Evolutionary conservation across 2,113 vertebrate species (phyloP).

Genomic region (Thamnophis sirtalis): DNA sequence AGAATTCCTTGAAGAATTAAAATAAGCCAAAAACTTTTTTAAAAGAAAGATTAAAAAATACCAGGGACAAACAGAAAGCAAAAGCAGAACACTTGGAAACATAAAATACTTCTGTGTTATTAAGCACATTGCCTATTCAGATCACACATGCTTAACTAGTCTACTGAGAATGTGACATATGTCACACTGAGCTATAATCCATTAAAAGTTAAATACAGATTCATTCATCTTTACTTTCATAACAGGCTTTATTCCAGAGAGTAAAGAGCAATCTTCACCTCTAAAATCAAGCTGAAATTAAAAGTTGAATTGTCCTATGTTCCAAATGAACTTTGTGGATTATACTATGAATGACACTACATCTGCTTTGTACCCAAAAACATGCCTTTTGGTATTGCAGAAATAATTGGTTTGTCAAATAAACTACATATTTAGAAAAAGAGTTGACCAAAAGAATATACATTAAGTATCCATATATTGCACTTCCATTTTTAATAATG

Average conservation of each 20-base stretch:
- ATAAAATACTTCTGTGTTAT: background rate
- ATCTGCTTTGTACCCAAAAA: constrained; percentile 49
- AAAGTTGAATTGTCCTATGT: background rate
- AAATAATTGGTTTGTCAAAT: background rate
- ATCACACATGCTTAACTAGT: background rate
- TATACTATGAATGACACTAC: constrained; percentile 24
- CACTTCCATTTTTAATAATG: constrained; percentile 32
- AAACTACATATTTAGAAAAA: background rate
- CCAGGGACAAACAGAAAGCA: background rate
- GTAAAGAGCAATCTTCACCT: background rate
- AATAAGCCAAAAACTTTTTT: background rate
- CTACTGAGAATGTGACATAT: background rate
- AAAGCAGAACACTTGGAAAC: background rate
- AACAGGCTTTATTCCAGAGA: background rate
- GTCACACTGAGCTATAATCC: constrained; percentile 1
- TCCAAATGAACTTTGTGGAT: constrained; percentile 37
- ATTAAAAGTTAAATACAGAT: constrained; percentile 8
- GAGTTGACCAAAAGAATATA: background rate
- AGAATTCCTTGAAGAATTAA: background rate
- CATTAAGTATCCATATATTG: background rate
- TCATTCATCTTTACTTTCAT: background rate
- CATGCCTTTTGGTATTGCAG: constrained; percentile 36
- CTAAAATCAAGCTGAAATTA: constrained; percentile 7
- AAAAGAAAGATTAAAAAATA: background rate
- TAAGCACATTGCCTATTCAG: background rate